These are phyloP conservation scores for Chrysopa pallens DNA, from an alignment of 1,140 invertebrate genomes.

Conservation along the genomic window DNA sequence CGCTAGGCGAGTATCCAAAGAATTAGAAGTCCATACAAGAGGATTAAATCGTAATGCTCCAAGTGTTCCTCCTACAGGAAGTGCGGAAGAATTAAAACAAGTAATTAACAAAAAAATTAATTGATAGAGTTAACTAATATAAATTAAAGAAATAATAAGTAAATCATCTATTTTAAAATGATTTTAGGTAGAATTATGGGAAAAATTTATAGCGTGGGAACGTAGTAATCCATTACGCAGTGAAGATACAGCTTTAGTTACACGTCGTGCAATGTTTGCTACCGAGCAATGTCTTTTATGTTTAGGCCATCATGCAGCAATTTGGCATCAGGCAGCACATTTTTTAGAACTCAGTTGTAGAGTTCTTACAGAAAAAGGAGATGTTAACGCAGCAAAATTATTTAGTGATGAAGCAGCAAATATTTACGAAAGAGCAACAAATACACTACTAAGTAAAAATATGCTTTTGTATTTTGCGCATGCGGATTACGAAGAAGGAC, in stretches of 20 bases:
- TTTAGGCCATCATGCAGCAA: conserved; percentile 91
- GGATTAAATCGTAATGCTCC: conserved; percentile 89
- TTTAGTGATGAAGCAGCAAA: conserved; percentile 87
- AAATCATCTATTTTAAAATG: conserved; percentile 8
- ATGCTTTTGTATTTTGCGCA: conserved; percentile 94
- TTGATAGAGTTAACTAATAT: no score
- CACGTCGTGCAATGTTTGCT: conserved; percentile 92
- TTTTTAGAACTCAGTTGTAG: conserved; percentile 90
- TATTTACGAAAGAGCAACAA: conserved; percentile 85
- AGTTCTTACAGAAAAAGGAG: conserved; percentile 85
- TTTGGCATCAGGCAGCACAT: conserved; percentile 96
- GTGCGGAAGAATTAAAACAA: conserved; percentile 85
- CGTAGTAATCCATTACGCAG: conserved; percentile 88
- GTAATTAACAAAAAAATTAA: no score
- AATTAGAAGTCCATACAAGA: conserved; percentile 85
- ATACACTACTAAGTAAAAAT: conserved; percentile 73
- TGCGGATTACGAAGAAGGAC: conserved; percentile 95
- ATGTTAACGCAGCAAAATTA: conserved; percentile 75
- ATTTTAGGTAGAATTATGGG: conserved; percentile 89
- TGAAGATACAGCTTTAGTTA: conserved; percentile 86
- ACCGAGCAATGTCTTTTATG: conserved; percentile 95
- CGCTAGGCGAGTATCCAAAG: conserved; percentile 87
- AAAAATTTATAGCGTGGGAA: conserved; percentile 97
- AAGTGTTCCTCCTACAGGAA: conserved; percentile 80
- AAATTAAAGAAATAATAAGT: no score